Evolutionary conservation across 1,140 invertebrate genomes (phyloP).

Genomic region (Gonatopus flavifemur): DNA sequence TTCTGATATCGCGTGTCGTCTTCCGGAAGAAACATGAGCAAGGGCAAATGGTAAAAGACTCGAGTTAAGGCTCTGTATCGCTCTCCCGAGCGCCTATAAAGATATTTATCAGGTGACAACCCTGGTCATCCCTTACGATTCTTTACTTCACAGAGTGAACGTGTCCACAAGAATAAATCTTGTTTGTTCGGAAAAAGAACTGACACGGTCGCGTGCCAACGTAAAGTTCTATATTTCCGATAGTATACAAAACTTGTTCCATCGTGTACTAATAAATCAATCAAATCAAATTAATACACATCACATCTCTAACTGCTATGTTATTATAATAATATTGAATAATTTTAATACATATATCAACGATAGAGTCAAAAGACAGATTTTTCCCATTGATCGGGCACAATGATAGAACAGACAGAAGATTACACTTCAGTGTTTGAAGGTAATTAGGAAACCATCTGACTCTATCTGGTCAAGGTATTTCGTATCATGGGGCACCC

Average conservation of each 20-base stretch:
- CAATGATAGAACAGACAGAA: too few relatives aligned
- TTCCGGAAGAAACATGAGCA: not conserved
- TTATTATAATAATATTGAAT: too few relatives aligned
- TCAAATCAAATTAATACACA: too few relatives aligned
- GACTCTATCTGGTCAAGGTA: slow-evolving; percentile 23
- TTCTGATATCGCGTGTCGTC: too few relatives aligned
- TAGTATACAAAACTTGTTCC: not conserved
- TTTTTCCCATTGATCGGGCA: too few relatives aligned
- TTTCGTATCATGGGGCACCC: slow-evolving; percentile 20
- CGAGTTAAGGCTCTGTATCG: slow-evolving; percentile 5
- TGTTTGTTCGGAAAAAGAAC: not conserved
- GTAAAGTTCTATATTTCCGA: not conserved
- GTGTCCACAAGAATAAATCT: slow-evolving; percentile 18
- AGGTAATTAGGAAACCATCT: too few relatives aligned
- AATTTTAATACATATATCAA: too few relatives aligned
- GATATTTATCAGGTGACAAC: slow-evolving; percentile 45
- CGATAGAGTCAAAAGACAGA: too few relatives aligned
- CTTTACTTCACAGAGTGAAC: slow-evolving; percentile 11
- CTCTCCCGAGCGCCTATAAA: slow-evolving; percentile 30
- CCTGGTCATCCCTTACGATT: slow-evolving; percentile 36
- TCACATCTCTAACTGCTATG: too few relatives aligned
- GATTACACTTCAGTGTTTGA: too few relatives aligned
- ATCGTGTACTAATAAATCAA: too few relatives aligned
- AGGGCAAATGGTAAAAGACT: too few relatives aligned
- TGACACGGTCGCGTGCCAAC: slow-evolving; percentile 23